Evolutionary conservation across 2,113 vertebrate genomes (phyloP).

Genomic region (Cottus gobio): DNA sequence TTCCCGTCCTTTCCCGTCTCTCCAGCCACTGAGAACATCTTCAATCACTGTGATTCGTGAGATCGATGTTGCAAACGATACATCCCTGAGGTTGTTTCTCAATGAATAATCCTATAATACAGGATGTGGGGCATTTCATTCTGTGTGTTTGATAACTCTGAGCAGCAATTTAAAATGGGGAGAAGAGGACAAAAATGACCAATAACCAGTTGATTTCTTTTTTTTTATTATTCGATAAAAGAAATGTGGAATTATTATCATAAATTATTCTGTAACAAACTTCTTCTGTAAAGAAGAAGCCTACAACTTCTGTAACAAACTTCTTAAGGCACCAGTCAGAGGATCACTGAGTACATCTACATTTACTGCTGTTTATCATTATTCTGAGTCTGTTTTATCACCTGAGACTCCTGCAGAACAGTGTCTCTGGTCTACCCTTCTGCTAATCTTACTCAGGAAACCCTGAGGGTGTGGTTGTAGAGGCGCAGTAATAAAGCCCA

Average conservation of each 20-base stretch:
- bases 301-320: no score
- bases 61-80: constrained; percentile 6
- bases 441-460: constrained; percentile 3
- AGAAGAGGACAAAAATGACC: background rate
- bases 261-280: background rate
- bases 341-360: background rate
- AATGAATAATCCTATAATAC: constrained; percentile 19
- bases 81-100: constrained; percentile 16
- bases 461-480: constrained; percentile 18
- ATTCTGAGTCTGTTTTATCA: constrained; percentile 41
- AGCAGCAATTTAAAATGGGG: background rate
- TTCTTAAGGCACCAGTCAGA: background rate
- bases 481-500: constrained; percentile 27
- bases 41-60: constrained; percentile 46
- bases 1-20: constrained; percentile 4
- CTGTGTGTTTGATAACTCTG: background rate
- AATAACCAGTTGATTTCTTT: background rate
- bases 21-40: constrained; percentile 15
- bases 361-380: constrained; percentile 23
- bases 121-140: constrained; percentile 4
- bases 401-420: constrained; percentile 24
- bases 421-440: background rate
- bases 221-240: background rate
- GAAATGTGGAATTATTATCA: background rate
- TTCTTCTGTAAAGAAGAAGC: no score